Conservation (phyloP, 2,797 vertebrate species). For the Phoebastria nigripes region DNA sequence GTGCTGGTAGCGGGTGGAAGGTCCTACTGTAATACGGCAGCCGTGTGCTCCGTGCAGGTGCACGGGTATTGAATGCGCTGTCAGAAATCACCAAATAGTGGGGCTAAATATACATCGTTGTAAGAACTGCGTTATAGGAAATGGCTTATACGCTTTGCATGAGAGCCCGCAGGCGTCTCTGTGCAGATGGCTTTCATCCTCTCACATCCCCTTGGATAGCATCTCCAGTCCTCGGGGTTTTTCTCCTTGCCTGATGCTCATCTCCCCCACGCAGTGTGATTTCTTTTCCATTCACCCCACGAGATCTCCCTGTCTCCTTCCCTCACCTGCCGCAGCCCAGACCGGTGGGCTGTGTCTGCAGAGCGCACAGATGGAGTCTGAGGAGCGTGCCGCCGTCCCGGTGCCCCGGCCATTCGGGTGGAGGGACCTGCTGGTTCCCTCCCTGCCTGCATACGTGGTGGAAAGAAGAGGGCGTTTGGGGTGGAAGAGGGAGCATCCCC, state of each 20-base stretch:
- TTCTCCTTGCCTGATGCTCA: not conserved
- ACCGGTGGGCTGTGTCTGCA: not conserved
- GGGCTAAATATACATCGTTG: not conserved
- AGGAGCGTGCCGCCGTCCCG: rapidly evolving
- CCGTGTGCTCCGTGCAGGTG: rapidly evolving
- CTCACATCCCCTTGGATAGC: not conserved
- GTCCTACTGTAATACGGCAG: not conserved
- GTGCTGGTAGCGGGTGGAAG: not conserved
- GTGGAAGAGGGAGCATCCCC: not conserved
- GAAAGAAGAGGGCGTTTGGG: rapidly evolving
- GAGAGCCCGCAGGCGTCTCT: not conserved
- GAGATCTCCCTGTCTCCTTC: not conserved
- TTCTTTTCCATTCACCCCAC: not conserved
- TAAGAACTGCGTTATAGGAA: not conserved
- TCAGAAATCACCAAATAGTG: not conserved
- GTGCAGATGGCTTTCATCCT: not conserved
- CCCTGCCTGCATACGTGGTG: rapidly evolving
- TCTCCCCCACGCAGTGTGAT: not conserved
- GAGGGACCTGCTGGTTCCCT: not conserved
- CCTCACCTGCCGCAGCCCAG: not conserved
- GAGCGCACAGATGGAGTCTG: rapidly evolving
- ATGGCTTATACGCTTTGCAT: not conserved
- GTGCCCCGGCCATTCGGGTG: rapidly evolving
- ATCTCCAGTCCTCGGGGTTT: not conserved
- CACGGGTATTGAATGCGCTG: not conserved